Percentiles rank a stretch among this genome's conserved stretches.
Evolutionary conservation across 2,888 invertebrate genomes (phyloP).

Genomic region (Drosophila neonasuta): DNA sequence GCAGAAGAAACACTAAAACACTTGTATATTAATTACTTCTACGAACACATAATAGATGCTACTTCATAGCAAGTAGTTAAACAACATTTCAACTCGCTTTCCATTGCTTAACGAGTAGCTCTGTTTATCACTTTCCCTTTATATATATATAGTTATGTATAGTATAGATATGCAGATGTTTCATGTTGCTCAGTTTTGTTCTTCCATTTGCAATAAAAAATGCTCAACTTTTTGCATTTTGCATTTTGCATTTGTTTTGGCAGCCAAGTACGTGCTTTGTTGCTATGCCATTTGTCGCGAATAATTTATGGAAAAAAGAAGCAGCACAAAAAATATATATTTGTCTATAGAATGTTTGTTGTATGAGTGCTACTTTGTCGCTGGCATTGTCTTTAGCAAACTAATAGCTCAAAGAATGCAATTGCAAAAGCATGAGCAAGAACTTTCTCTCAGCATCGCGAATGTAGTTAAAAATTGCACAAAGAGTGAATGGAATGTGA

Average conservation of each 20-base stretch:
- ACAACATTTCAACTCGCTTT: constrained; percentile 6
- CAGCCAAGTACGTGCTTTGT: constrained; percentile 6
- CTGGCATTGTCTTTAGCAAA: constrained; percentile 39
- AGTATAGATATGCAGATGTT: constrained; percentile 9
- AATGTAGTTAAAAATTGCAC: constrained; percentile 48
- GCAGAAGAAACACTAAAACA: not conserved
- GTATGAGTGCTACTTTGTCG: constrained; percentile 43
- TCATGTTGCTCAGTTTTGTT: not conserved
- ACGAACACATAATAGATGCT: not conserved
- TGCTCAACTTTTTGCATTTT: constrained; percentile 23
- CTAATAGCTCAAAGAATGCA: constrained; percentile 59
- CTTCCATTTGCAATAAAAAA: constrained; percentile 11
- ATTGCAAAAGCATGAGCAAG: constrained; percentile 9
- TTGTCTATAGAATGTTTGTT: constrained; percentile 12
- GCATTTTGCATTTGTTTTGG: constrained; percentile 41
- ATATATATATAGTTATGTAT: not conserved
- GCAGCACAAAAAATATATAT: constrained; percentile 18
- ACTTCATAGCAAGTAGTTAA: constrained; percentile 3
- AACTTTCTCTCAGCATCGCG: constrained; percentile 9
- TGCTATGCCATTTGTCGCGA: constrained; percentile 58
- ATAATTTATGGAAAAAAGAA: constrained; percentile 67
- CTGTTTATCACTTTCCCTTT: constrained; percentile 15
- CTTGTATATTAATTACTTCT: constrained; percentile 5
- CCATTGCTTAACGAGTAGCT: constrained; percentile 7
- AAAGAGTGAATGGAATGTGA: constrained; percentile 27